phyloP scores from a whole-genome alignment of 1,140 invertebrate species.

The Dinothrombium tinctorium region DNA sequence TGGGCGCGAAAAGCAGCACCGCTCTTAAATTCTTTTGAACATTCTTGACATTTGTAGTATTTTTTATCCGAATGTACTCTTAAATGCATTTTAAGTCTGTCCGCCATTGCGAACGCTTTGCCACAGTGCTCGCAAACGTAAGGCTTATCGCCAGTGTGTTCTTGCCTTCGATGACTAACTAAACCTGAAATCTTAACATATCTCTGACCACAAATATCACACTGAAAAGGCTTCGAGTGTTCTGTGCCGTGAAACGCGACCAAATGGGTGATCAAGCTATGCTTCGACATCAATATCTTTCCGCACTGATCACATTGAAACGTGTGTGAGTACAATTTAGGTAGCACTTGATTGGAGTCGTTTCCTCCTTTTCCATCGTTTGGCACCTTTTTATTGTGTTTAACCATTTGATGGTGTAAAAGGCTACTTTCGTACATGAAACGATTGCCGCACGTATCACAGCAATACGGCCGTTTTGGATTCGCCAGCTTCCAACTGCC shows the following conservation, averaged over 20 bases:
- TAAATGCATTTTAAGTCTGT: conserved; percentile 38
- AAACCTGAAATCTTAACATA: background rate
- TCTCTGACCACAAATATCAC: conserved; percentile 9
- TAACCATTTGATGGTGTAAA: conserved; percentile 25
- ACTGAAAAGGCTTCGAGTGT: conserved; percentile 8
- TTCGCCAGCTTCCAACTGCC: conserved; percentile 4
- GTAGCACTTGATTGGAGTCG: background rate
- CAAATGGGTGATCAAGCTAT: conserved; percentile 15
- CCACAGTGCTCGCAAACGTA: conserved; percentile 36
- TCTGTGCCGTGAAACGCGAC: conserved; percentile 9
- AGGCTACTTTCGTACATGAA: conserved; percentile 31
- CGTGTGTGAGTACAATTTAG: conserved; percentile 16
- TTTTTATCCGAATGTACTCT: conserved; percentile 33
- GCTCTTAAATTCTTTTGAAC: conserved; percentile 16
- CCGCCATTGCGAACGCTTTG: conserved; percentile 39
- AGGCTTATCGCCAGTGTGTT: conserved; percentile 29
- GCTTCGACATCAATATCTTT: conserved; percentile 19
- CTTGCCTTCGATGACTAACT: conserved; percentile 1
- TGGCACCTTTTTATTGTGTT: conserved; percentile 22
- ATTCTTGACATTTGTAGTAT: conserved; percentile 39
- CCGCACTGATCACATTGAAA: conserved; percentile 19
- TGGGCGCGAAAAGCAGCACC: conserved; percentile 11
- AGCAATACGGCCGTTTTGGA: conserved; percentile 20
- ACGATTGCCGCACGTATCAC: conserved; percentile 28
- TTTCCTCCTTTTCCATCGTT: background rate